Base-by-base conservation (phyloP, 2,888 invertebrate genomes). In the Lamellibrachia columna region DNA sequence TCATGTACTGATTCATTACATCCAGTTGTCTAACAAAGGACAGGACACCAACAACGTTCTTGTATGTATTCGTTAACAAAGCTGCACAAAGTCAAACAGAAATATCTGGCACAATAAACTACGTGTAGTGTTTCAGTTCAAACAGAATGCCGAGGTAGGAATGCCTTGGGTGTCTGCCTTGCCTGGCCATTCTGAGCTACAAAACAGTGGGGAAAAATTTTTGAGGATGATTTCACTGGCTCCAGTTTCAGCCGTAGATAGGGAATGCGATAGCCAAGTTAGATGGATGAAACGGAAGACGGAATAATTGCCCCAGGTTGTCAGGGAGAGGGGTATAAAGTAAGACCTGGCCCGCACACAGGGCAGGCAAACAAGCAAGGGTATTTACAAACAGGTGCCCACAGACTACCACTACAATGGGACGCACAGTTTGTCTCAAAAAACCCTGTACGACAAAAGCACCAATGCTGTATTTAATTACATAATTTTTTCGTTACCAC, bases 181-280 rank as follows among this genome's bases (percentile, higher is more conserved):
- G 40, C 40, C 40, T 40, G 40, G 40, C 40, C 40, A 40, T 40
- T 75, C 75, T n/a, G 22, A 75, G n/a, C 75, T 75, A 22, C 75
- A 75, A 75, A 75, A 22, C 40, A 40, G 40, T 40, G 40, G 40
- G 40, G 75, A 15, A 75, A 75, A n/a, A 22, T 15, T 75, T 75
- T 75, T 22, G 75, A n/a, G 75, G 75, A 75, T 75, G 75, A 75
- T 75, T 75, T 75, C 75, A 58, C 4, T 15, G 75, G 75, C 75
- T 75, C 75, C 15, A 4, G 75, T 75, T 75, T 75, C 75, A 75
- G 15, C 22, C 4, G 75, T 1, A 75, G 75, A 75, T 75, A 75
- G 75, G 75, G 75, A 75, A 75, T 75, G 75, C 75, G 75, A 75
- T 75, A 75, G 75, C n/a, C 75, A 75, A 6, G 75, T 75, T 75